phyloP scores from a whole-genome alignment of 1,140 invertebrate species.

The Leptinotarsa defecta region DNA sequence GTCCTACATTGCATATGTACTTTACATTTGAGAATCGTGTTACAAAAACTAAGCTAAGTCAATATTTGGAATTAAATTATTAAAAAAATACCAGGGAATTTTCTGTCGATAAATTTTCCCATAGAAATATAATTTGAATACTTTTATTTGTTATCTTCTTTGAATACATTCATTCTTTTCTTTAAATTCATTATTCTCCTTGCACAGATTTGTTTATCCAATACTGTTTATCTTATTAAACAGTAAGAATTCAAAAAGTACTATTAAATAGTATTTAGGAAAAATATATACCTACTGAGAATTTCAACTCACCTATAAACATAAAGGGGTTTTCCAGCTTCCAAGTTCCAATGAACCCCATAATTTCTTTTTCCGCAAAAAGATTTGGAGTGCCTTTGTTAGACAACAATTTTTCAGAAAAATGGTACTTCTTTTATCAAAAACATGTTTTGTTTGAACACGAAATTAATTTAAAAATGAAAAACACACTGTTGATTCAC shows the following conservation, averaged over 20 bases:
- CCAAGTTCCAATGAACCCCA: background rate
- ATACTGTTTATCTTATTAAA: background rate
- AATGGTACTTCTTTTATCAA: background rate
- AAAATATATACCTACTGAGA: background rate
- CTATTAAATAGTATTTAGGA: background rate
- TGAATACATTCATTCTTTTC: background rate
- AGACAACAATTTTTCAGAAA: background rate
- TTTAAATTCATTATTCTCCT: background rate
- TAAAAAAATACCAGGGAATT: no score
- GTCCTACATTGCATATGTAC: no score
- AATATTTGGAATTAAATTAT: no score
- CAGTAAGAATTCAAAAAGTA: background rate
- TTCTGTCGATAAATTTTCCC: background rate
- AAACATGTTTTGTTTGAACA: conserved; percentile 4
- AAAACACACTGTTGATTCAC: conserved; percentile 2
- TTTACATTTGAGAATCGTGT: no score
- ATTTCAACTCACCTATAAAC: background rate
- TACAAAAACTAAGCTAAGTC: no score
- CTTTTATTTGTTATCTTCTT: background rate
- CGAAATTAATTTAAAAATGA: background rate
- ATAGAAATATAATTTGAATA: background rate
- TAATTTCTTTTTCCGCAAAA: background rate
- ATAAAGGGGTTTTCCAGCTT: background rate
- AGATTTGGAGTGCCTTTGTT: background rate
- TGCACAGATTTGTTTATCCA: no score